A percentile compares a stretch with the other conserved stretches of the same genome.
Evolutionary conservation across 1,140 invertebrate genomes (phyloP).

Genomic region (Dendroctonus ponderosae): DNA sequence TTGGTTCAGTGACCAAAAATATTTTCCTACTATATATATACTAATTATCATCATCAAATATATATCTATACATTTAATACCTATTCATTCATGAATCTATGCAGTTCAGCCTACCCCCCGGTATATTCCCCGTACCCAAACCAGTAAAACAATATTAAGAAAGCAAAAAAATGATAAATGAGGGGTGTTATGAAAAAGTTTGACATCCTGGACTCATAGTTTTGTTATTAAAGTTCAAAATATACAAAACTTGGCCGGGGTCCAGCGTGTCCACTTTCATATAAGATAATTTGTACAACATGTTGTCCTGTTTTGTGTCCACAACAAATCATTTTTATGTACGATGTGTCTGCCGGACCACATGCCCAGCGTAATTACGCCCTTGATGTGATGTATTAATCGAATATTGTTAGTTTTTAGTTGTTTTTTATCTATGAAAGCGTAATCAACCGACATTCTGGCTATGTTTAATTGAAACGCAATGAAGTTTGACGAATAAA

Average conservation of each 20-base stretch:
- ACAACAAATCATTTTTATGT: constrained; percentile 36
- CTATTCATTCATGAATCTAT: too few relatives aligned
- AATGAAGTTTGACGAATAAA: neutral
- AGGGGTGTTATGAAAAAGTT: constrained; percentile 24
- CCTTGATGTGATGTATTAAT: constrained; percentile 24
- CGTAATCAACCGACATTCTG: too few relatives aligned
- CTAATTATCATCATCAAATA: neutral
- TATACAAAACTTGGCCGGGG: constrained; percentile 33
- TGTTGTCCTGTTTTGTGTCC: constrained; percentile 32
- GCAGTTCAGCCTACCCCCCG: too few relatives aligned
- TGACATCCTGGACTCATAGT: constrained; percentile 17
- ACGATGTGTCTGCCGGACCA: constrained; percentile 26
- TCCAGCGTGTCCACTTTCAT: constrained; percentile 25
- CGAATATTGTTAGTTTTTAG: constrained; percentile 9
- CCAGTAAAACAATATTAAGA: too few relatives aligned
- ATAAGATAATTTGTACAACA: constrained; percentile 35
- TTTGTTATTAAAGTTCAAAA: constrained; percentile 34
- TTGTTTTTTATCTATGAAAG: neutral
- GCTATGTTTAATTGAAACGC: too few relatives aligned
- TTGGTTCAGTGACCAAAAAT: too few relatives aligned
- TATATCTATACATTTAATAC: too few relatives aligned
- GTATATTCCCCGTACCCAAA: too few relatives aligned
- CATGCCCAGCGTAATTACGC: constrained; percentile 21
- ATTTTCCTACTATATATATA: too few relatives aligned
- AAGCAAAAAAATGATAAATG: constrained; percentile 25